phyloP scores from a whole-genome alignment of 2,113 vertebrate genomes.

The Stigmatopora argus region DNA sequence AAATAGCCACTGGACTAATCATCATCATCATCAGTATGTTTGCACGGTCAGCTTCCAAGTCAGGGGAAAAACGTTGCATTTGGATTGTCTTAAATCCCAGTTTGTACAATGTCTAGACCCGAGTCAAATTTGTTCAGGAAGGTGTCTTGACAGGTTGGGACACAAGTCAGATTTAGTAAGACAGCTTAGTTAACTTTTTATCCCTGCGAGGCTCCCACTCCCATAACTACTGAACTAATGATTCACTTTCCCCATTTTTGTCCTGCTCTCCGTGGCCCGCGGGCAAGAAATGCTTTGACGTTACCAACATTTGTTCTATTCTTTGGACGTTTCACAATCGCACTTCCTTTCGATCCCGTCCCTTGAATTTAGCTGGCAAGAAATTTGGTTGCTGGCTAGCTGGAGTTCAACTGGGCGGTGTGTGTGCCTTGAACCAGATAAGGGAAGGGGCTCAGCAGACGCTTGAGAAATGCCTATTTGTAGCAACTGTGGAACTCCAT shows the following conservation, averaged over 20 bases:
- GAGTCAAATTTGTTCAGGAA: not conserved
- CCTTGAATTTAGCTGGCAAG: constrained; percentile 3
- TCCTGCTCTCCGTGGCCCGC: constrained; percentile 31
- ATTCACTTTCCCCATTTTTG: constrained; percentile 38
- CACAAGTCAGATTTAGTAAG: constrained; percentile 40
- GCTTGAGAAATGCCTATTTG: not conserved
- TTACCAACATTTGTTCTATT: not conserved
- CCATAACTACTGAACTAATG: constrained; percentile 25
- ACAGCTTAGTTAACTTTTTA: constrained; percentile 28
- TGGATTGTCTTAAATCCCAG: constrained; percentile 18
- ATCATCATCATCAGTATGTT: not conserved
- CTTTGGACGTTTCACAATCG: not conserved
- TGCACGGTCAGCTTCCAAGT: not conserved
- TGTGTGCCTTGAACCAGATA: not conserved
- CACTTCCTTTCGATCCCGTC: not conserved
- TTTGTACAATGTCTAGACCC: constrained; percentile 25
- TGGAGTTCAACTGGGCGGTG: not conserved
- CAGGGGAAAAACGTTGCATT: constrained; percentile 5
- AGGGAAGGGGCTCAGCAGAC: not conserved
- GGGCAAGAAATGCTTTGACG: constrained; percentile 7
- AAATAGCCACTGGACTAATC: not conserved
- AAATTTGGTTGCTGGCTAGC: not conserved
- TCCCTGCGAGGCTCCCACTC: constrained; percentile 34
- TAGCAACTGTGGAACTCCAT: not conserved
- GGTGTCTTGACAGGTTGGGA: constrained; percentile 48